Evolutionary conservation across 2,797 vertebrate genomes (phyloP).

Genomic region (Rhinophrynus dorsalis): DNA sequence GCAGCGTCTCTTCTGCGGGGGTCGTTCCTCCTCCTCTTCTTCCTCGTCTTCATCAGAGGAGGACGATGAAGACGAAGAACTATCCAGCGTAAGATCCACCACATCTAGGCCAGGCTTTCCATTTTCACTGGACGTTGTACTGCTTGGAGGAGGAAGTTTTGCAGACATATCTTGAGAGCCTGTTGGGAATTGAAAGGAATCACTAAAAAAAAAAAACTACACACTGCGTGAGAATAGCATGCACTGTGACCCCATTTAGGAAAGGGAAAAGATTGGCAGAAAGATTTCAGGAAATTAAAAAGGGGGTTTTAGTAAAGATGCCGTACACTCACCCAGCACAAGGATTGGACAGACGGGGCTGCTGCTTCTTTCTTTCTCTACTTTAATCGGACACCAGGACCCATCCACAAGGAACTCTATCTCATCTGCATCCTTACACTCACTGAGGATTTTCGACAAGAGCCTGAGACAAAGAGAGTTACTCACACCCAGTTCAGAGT

Average conservation of each 20-base stretch:
- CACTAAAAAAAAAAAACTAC: neutral
- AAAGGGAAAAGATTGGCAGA: neutral
- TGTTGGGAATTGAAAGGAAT: constrained; percentile 46
- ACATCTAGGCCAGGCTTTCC: constrained; percentile 75
- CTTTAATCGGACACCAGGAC: constrained; percentile 92
- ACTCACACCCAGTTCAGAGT: neutral
- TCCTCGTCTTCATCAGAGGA: constrained; percentile 87
- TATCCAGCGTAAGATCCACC: constrained; percentile 96
- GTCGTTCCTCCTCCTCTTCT: constrained; percentile 90
- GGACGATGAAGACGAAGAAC: constrained; percentile 85
- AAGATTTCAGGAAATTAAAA: neutral
- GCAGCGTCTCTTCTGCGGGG: constrained; percentile 89
- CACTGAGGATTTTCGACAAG: constrained; percentile 90
- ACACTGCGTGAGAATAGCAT: neutral
- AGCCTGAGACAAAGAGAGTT: constrained; percentile 67
- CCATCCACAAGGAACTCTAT: constrained; percentile 95
- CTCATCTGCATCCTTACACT: constrained; percentile 93
- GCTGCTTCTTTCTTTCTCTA: constrained; percentile 90
- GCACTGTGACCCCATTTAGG: neutral
- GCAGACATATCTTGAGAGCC: constrained; percentile 85
- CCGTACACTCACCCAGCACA: constrained; percentile 80
- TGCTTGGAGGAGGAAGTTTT: constrained; percentile 78
- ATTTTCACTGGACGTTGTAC: constrained; percentile 71
- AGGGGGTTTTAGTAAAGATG: neutral
- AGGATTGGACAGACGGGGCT: constrained; percentile 89